Evolutionary conservation across 2,888 invertebrate species (phyloP), one percentile per base, ranked within the genome.

Genomic region (Conomelus anceps): DNA sequence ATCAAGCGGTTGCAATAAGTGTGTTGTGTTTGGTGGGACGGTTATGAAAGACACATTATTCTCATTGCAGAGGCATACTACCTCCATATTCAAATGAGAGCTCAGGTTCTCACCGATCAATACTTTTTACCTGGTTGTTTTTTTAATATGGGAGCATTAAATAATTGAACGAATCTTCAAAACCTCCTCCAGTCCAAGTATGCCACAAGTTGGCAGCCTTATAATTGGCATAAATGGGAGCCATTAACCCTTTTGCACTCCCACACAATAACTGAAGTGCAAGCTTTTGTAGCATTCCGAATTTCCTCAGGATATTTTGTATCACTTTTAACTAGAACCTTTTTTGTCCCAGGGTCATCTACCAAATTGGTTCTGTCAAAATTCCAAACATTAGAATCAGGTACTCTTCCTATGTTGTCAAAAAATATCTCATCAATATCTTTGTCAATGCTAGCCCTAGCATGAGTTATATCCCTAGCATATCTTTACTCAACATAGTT

Each of bases 141-240:
- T 85, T 90, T 88, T 22, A 90, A 85, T 26, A 84, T 24, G 92
- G 92, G 22, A 93, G 29, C 17, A 91, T 86, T 20, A 89, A 23
- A 23, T 91, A 86, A 22, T 34, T 63, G 22, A 93, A 91, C 92
- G 92, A 93, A 89, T 93, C 92, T 91, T 92, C 91, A 91, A 93
- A 93, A 11, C 93, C 94, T 87, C 92, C 92, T 90, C 91, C 91
- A 7, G 91, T 92, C 94, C 94, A 94, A 11, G 92, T 92, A 85
- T 92, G 90, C 91, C 92, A 93, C n/a, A 94, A 84, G 89, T 93
- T 89, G 89, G 91, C 91, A 0, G 93, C 91, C 91, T 93, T 94
- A 91, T 93, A 93, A 0, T 93, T 93, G 6, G 93, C 92, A 91
- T 93, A 94, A 23, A 92, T 91, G 6, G 93, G 93, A 26, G 93